Percentiles rank a stretch among this genome's conserved stretches.
These are phyloP conservation scores for Pseudorectes ferrugineus DNA, from an alignment of 2,113 vertebrate species.

Conservation along the genomic window DNA sequence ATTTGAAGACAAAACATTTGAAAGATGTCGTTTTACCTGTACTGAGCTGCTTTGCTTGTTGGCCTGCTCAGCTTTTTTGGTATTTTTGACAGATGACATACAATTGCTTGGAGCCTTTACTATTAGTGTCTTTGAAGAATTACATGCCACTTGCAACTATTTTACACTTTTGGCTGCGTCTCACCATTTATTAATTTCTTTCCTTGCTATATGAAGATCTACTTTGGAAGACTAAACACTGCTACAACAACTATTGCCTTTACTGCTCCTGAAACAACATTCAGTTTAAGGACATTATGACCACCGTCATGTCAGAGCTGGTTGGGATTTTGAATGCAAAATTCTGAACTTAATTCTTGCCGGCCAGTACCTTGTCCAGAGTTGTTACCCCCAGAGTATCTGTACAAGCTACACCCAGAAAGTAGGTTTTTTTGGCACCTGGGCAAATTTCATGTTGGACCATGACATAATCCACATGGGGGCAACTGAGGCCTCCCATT, in stretches of 20 bases:
- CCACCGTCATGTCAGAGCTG: neutral
- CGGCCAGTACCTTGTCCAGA: neutral
- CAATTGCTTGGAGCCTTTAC: neutral
- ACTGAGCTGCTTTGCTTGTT: neutral
- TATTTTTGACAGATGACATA: neutral
- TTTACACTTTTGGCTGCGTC: neutral
- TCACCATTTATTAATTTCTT: neutral
- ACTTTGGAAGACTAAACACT: neutral
- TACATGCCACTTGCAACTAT: neutral
- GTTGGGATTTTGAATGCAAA: neutral
- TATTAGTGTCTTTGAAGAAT: neutral
- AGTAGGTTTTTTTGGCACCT: neutral
- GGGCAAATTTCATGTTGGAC: neutral
- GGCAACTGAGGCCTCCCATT: neutral
- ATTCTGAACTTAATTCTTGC: neutral
- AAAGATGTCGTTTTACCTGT: neutral
- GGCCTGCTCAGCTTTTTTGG: neutral
- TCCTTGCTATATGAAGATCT: neutral
- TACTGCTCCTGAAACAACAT: neutral
- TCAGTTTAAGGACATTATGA: neutral
- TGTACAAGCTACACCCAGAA: neutral
- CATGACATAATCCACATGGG: neutral
- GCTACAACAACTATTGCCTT: neutral
- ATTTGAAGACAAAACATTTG: neutral
- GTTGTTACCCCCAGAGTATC: neutral